Percentiles rank a stretch among this genome's conserved stretches.
phyloP scores from a whole-genome alignment of 2,888 invertebrate genomes.

The Sipha maydis region DNA sequence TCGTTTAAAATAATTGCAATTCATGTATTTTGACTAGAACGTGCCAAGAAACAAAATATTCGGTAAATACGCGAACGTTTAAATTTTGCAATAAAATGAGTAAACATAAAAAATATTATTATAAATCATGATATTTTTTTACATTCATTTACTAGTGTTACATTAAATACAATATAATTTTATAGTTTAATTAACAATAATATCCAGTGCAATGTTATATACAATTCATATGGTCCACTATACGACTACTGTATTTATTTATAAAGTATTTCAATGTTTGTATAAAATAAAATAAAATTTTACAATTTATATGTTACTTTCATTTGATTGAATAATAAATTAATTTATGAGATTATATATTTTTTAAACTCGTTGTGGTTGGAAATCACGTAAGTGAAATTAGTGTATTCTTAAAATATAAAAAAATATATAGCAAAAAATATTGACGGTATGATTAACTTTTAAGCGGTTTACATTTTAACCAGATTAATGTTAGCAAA shows the following conservation, averaged over 20 bases:
- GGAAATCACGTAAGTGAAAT: neutral
- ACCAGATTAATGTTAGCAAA: neutral
- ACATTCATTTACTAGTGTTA: no score
- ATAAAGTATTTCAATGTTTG: neutral
- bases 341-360: slow-evolving; percentile 8
- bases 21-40: no score
- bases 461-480: neutral
- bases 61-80: no score
- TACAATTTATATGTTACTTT: slow-evolving; percentile 2
- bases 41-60: no score
- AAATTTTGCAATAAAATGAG: neutral
- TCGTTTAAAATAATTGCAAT: no score
- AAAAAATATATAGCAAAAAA: neutral
- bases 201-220: no score
- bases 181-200: no score
- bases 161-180: no score
- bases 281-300: neutral
- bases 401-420: neutral
- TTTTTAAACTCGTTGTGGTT: neutral
- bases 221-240: no score
- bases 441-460: neutral
- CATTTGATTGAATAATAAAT: slow-evolving; percentile 16
- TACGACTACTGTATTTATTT: neutral
- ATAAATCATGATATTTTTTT: no score
- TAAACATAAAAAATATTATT: neutral